Evolutionary conservation across 2,113 vertebrate genomes (phyloP), one percentile per base, ranked within the genome.

Genomic region (Dromaius novaehollandiae): DNA sequence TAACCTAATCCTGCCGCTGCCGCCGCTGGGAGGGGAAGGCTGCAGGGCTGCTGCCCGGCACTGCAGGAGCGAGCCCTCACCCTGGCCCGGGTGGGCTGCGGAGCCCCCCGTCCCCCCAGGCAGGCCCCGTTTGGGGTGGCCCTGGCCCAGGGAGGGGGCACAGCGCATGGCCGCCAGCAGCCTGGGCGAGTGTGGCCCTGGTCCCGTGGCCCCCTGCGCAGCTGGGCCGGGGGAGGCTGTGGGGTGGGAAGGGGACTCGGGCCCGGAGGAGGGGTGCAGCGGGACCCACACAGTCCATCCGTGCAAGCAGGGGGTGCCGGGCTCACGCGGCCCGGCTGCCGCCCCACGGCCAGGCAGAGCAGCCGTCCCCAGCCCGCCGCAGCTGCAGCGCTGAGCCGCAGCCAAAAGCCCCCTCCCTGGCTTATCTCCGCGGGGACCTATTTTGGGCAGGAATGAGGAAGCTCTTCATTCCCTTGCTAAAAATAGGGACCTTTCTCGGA

Each of bases 371-470:
- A 61, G 38, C 71, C 34, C 3, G 7, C 70, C 51, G 46, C 16
- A 1, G 36, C 77, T 25, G 58, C 70, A 16, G 20, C 6, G 17
- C 64, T 14, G 74, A 0, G 25, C 38, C 6, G 42, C 7, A 44
- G 75, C 90, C 96, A 71, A 38, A 30, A 88, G 75, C 82, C 90
- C 93, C 91, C 9, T 93, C 36, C 68, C 28, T 19, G 63, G 40
- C 70, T 6, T 60, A 2, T 40, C 82, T 88, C 93, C 40, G 13
- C 71, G 24, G 88, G 68, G 82, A 66, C 85, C 85, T 83, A 83
- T 96, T 96, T 93, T 40, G 92, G 95, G 92, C 91, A 93, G 85
- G 93, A 97, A 97, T 80, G 93, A 95, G 93, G 93, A 95, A 96
- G 38, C 88, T 89, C 90, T 93, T 86, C 64, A 71, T 96, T 92